These are phyloP conservation scores for Eugnorisma glareosa DNA, from an alignment of 2,888 invertebrate genomes.

Conservation along the genomic window DNA sequence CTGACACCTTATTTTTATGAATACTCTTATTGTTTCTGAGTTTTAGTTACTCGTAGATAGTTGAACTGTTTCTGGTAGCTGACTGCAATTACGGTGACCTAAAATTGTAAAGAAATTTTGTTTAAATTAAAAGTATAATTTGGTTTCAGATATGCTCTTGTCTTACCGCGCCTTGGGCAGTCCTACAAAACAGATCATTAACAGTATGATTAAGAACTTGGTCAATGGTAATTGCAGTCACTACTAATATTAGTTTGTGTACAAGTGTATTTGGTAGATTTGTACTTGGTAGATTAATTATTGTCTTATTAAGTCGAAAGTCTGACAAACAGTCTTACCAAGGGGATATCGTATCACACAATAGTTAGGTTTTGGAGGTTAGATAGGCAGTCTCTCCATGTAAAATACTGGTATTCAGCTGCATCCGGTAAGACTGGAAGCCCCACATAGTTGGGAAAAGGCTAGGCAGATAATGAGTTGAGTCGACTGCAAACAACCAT, in stretches of 20 bases:
- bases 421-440: not conserved
- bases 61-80: slow-evolving; percentile 53
- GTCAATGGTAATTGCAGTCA: slow-evolving; percentile 86
- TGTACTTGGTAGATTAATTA: slow-evolving; percentile 18
- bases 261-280: slow-evolving; percentile 33
- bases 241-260: slow-evolving; percentile 56
- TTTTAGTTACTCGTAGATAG: not conserved
- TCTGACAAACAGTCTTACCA: not conserved
- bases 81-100: slow-evolving; percentile 70
- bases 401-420: not conserved
- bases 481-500: not conserved
- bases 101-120: not conserved
- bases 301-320: not conserved
- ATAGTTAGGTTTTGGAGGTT: not conserved
- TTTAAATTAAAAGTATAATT: slow-evolving; percentile 69
- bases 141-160: slow-evolving; percentile 87
- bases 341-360: not conserved
- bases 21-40: not conserved
- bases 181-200: slow-evolving; percentile 81
- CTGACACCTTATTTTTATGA: not conserved
- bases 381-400: not conserved
- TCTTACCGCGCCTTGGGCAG: slow-evolving; percentile 77
- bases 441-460: not conserved
- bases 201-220: slow-evolving; percentile 80
- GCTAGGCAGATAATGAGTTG: not conserved